Evolutionary conservation across 1,140 invertebrate species (phyloP), one percentile per base, ranked within the genome.

Genomic region (Meloidogyne floridensis): DNA sequence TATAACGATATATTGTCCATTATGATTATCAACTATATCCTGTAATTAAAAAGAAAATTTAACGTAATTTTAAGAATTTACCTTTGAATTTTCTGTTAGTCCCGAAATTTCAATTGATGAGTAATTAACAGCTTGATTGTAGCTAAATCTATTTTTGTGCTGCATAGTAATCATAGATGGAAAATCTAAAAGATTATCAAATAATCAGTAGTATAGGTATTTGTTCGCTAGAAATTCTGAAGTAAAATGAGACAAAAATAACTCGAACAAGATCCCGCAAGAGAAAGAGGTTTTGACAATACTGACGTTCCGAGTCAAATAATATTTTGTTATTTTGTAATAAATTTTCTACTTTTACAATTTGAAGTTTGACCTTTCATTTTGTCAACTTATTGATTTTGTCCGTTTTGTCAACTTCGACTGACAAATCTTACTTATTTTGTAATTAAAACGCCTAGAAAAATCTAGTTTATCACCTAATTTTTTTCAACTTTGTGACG

Each of bases 121-220:
- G 8, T 53, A 65, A 53, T 69, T 69, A 72, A 79, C 65, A 47
- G 77, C 77, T n/a, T 79, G 77, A 43, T 72, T 72, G 43, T 79
- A 79, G 77, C 77, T 79, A 20, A 79, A 79, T 18, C 77, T 69
- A 72, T 79, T 79, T 4, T 71, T 79, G n/a, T 65, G 10, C 7
- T 65, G 59, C 59, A 65, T 65, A n/a, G 15, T n/a, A 65, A 65
- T 2, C 13, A 65, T 65, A n/a, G n/a, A 65, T 6, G 3, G 18
- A 47, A 8, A 47, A 47, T 47, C 47, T 47, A 8, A 47, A 47
- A 47, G 6, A 7, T 47, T 3, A 47, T 0, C 3, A 47, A 47
- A 2, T 7, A 47, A 47, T 20, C 1, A 20, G 20, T 20, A 20
- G 20, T 20, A 20, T 47, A 7, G 0, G 2, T 47, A 5, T 47